A percentile compares a stretch with the other conserved stretches of the same genome.
Evolutionary conservation across 2,888 invertebrate genomes (phyloP).

Genomic region (Lithophane leautieri): DNA sequence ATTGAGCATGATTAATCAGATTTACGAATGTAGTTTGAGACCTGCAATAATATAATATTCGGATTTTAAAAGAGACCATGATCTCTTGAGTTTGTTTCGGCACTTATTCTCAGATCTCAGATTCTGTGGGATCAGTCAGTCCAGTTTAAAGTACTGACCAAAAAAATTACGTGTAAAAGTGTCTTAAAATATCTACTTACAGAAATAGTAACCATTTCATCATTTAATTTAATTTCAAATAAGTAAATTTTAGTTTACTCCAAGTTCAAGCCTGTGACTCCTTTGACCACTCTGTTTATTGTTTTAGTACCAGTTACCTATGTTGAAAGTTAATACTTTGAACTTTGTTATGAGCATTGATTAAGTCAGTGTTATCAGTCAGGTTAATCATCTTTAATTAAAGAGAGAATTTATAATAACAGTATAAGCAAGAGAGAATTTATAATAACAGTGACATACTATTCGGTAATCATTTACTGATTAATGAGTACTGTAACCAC

Average conservation of each 20-base stretch:
- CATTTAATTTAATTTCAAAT: background rate
- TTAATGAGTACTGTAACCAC: background rate
- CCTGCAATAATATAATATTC: background rate
- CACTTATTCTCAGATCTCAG: background rate
- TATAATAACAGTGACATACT: conserved; percentile 11
- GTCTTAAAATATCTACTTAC: background rate
- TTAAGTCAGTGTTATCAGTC: conserved; percentile 35
- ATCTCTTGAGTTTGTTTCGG: background rate
- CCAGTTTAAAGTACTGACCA: background rate
- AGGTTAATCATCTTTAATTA: conserved; percentile 31
- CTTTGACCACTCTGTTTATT: background rate
- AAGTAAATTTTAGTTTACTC: background rate
- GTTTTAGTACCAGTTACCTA: conserved; percentile 11
- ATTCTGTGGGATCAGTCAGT: background rate
- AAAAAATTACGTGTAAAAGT: background rate
- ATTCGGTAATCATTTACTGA: conserved; percentile 15
- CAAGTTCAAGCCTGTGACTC: background rate
- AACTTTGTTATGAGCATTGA: conserved; percentile 30
- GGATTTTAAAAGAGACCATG: background rate
- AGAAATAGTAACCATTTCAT: background rate
- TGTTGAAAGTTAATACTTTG: conserved; percentile 2
- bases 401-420: conserved; percentile 28
- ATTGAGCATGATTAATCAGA: background rate
- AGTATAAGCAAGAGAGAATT: conserved; percentile 22
- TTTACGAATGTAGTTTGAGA: background rate